Evolutionary conservation across 2,113 vertebrate species (phyloP), one percentile per base, ranked within the genome.

Genomic region (Cyanoramphus novaezelandiae): DNA sequence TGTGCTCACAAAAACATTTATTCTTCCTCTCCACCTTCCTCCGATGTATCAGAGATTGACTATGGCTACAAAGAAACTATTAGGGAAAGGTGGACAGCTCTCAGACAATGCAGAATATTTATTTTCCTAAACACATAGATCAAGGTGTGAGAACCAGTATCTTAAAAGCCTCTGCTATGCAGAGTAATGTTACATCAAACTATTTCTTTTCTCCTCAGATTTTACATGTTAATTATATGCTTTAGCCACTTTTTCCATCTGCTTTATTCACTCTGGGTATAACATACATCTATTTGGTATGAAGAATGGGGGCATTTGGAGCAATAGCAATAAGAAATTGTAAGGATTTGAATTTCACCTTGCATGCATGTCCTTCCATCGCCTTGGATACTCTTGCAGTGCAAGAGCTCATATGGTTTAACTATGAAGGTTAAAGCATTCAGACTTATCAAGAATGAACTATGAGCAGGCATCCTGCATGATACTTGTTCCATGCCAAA

Each of bases 221-320:
- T 70, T 46, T 59, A n/a, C 28, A 57, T 65, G 59, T 47, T 79
- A 79, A 76, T 57, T 33, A 17, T 19, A 33, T 37, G 11, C 31
- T 77, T 83, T 65, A 86, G 52, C 43, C 39, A 59, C 39, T 65
- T 72, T n/a, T 70, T 24, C 71, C 33, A 4, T 37, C 65, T 75
- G 52, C 17, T 55, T 79, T 63, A 47, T 39, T 80, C 63, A 13
- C n/a, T 44, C 39, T 27, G 31, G 10, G 12, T 65, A 28, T 28
- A 25, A 80, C 46, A 82, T 9, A 5, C 0, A 0, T 24, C n/a
- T 39, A 4, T 5, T 65, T 49, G 39, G 17, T 57, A 17, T 24
- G 28, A 37, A 74, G 46, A 70, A 77, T 2, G 6, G 8, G 25
- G 13, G 1, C 41, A 77, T n/a, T 85, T 50, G n/a, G 7, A 77